phyloP scores from a whole-genome alignment of 1,140 invertebrate genomes.

The Cydia fagiglandana region DNA sequence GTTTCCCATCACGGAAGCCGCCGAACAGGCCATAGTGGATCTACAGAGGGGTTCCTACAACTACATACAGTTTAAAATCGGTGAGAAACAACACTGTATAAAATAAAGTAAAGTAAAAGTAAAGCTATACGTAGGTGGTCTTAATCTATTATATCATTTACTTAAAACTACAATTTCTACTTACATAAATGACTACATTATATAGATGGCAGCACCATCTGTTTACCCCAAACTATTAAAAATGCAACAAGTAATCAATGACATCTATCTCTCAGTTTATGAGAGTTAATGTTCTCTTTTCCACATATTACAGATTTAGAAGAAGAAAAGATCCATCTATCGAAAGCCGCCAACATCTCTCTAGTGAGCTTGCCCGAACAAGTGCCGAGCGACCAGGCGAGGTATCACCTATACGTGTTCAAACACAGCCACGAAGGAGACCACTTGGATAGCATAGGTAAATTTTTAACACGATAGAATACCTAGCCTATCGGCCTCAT shows the following conservation, averaged over 20 bases:
- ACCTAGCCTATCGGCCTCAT: no score
- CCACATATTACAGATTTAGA: slow-evolving; percentile 81
- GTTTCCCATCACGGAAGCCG: slow-evolving; percentile 94
- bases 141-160: no score
- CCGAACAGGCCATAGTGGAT: slow-evolving; percentile 86
- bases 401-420: slow-evolving; percentile 96
- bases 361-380: slow-evolving; percentile 84
- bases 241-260: no score
- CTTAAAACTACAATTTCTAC: no score
- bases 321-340: slow-evolving; percentile 88
- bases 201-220: no score
- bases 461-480: slow-evolving; percentile 39
- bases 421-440: slow-evolving; percentile 96
- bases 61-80: slow-evolving; percentile 89
- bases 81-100: slow-evolving; percentile 52
- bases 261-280: no score
- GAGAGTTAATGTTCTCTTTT: no score
- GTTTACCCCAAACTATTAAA: no score
- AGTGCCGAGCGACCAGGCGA: slow-evolving; percentile 90
- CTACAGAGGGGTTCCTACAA: slow-evolving; percentile 83
- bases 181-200: no score
- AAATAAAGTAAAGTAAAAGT: no score
- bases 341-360: slow-evolving; percentile 81
- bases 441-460: slow-evolving; percentile 90
- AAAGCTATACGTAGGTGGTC: no score